A percentile compares a stretch with the other conserved stretches of the same genome.
phyloP scores from a whole-genome alignment of 2,113 vertebrate genomes.

The Mobula hypostoma region DNA sequence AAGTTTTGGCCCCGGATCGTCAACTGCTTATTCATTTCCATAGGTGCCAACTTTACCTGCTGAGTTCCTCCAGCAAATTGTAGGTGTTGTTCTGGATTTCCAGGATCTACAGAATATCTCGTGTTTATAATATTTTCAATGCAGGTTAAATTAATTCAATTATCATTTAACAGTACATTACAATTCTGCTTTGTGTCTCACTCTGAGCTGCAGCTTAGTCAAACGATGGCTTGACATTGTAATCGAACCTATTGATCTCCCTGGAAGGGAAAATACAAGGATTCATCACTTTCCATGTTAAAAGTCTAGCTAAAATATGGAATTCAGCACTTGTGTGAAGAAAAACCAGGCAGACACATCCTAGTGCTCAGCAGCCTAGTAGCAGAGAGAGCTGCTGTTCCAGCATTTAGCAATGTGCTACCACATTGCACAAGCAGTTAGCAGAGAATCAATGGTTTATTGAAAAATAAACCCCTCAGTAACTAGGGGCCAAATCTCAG shows the following conservation, averaged over 20 bases:
- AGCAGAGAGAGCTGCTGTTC: no score
- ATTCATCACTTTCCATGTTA: neutral
- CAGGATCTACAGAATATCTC: no score
- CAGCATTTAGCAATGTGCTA: neutral
- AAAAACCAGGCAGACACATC: neutral
- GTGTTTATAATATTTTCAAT: neutral
- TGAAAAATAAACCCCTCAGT: conserved; percentile 1
- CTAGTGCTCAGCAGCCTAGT: neutral
- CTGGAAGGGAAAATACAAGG: neutral
- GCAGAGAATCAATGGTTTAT: neutral
- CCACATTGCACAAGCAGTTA: neutral
- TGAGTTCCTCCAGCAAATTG: no score
- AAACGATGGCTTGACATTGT: neutral
- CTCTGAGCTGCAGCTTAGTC: no score
- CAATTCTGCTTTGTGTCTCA: neutral
- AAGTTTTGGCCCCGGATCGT: no score
- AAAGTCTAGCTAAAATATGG: neutral
- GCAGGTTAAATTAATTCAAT: neutral
- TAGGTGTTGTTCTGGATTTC: no score
- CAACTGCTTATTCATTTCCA: no score
- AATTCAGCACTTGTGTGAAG: neutral
- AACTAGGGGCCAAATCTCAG: neutral
- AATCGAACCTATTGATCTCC: neutral
- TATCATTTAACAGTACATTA: neutral
- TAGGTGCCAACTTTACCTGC: no score